Percentiles rank a stretch among this genome's conserved stretches.
Conservation (phyloP, 2,113 vertebrate genomes). For the Dunckerocampus dactyliophorus region DNA sequence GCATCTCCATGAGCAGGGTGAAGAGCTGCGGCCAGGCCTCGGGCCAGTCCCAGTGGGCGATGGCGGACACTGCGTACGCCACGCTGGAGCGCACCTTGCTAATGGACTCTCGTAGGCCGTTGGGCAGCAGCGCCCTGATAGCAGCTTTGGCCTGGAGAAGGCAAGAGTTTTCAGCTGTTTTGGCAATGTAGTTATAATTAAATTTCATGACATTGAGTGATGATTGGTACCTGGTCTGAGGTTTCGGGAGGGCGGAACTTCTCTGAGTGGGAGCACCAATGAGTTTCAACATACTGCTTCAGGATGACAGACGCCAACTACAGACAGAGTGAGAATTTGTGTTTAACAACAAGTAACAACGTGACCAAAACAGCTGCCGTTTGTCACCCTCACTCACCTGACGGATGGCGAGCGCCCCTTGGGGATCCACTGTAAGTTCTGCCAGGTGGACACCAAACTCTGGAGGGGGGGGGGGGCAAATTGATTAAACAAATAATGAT, state of each 20-base stretch:
- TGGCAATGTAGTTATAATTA: too few relatives aligned
- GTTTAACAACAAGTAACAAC: too few relatives aligned
- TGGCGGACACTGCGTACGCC: conserved; percentile 94
- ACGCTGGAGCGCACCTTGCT: conserved; percentile 98
- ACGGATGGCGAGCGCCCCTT: conserved; percentile 91
- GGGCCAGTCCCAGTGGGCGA: conserved; percentile 99
- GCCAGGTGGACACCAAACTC: conserved; percentile 98
- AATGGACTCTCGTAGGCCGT: conserved; percentile 89
- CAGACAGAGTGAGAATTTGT: background rate
- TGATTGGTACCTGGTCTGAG: conserved; percentile 81
- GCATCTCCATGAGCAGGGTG: conserved; percentile 95
- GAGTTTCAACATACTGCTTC: conserved; percentile 98
- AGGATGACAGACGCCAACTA: conserved; percentile 95
- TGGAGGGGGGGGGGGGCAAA: conserved; percentile 25
- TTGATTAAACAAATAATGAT: background rate
- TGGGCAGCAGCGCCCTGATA: conserved; percentile 90
- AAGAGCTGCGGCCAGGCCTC: conserved; percentile 98
- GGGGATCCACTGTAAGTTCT: conserved; percentile 93
- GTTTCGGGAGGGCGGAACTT: conserved; percentile 96
- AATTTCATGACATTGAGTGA: background rate
- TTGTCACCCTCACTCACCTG: conserved; percentile 77
- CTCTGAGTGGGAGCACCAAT: conserved; percentile 97
- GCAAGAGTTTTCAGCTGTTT: too few relatives aligned
- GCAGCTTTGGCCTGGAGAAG: conserved; percentile 84
- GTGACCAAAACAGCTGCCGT: background rate